phyloP scores from a whole-genome alignment of 2,888 invertebrate species.

The Parochlus steinenii region DNA sequence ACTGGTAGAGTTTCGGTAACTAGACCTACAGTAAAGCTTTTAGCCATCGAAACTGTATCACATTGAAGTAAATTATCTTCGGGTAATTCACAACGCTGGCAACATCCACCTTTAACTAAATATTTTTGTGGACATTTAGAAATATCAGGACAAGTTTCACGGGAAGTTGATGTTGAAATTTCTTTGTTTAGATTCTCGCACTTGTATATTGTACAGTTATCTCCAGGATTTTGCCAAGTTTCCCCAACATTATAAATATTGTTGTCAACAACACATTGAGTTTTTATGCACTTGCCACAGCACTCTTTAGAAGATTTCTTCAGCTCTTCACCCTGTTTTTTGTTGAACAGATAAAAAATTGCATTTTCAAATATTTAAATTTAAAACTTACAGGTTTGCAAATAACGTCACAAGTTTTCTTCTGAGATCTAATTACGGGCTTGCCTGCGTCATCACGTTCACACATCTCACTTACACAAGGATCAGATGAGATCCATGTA shows the following conservation, averaged over 20 bases:
- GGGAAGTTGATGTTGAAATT: slow-evolving; percentile 35
- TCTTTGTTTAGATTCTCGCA: slow-evolving; percentile 35
- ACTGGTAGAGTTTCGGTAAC: slow-evolving; percentile 30
- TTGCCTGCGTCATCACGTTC: slow-evolving; percentile 27
- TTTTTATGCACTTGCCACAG: slow-evolving; percentile 47
- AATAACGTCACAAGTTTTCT: slow-evolving; percentile 31
- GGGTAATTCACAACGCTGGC: slow-evolving; percentile 42
- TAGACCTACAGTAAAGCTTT: slow-evolving; percentile 38
- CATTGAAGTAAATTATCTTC: slow-evolving; percentile 34
- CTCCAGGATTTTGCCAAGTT: slow-evolving; percentile 39
- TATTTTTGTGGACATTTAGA: slow-evolving; percentile 38
- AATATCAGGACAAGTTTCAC: slow-evolving; percentile 44
- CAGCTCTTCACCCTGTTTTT: slow-evolving; percentile 46
- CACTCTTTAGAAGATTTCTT: slow-evolving; percentile 30
- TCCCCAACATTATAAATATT: slow-evolving; percentile 34
- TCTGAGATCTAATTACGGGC: slow-evolving; percentile 28
- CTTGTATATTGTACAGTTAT: slow-evolving; percentile 45
- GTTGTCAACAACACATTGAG: slow-evolving; percentile 37
- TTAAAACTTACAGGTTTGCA: slow-evolving; percentile 26
- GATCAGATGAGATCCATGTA: slow-evolving; percentile 33
- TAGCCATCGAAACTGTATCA: slow-evolving; percentile 35
- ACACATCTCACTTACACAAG: slow-evolving; percentile 38
- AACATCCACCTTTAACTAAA: slow-evolving; percentile 48
- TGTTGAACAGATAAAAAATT: too few relatives aligned
- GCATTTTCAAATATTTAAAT: background rate